Evolutionary conservation across 2,113 vertebrate genomes (phyloP).

Genomic region (Lampris incognitus): DNA sequence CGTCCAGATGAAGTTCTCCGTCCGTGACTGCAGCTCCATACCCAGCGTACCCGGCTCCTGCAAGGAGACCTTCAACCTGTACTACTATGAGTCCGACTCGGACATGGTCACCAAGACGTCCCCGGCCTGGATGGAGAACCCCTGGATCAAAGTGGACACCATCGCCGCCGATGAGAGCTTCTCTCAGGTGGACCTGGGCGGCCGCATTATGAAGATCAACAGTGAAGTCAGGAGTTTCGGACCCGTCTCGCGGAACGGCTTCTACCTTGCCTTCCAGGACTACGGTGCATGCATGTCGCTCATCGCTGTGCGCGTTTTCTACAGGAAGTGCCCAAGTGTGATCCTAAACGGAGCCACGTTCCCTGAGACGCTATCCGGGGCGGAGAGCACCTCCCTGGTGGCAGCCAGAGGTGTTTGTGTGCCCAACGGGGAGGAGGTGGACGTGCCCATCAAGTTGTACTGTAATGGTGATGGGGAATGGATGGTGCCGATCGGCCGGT

Average conservation of each 20-base stretch:
- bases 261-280: slow-evolving; percentile 98
- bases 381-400: slow-evolving; percentile 94
- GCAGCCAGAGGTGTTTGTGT: slow-evolving; percentile 92
- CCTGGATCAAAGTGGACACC: slow-evolving; percentile 97
- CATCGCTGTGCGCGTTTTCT: slow-evolving; percentile 93
- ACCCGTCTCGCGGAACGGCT: slow-evolving; percentile 91
- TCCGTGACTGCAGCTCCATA: slow-evolving; percentile 96
- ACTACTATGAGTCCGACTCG: slow-evolving; percentile 91
- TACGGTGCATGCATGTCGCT: slow-evolving; percentile 97
- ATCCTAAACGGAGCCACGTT: slow-evolving; percentile 93
- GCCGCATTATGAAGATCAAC: slow-evolving; percentile 97
- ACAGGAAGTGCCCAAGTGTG: slow-evolving; percentile 91
- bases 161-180: slow-evolving; percentile 97
- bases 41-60: slow-evolving; percentile 96
- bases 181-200: slow-evolving; percentile 94
- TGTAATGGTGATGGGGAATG: slow-evolving; percentile 96
- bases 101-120: slow-evolving; percentile 88
- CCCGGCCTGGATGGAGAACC: slow-evolving; percentile 97
- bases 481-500: slow-evolving; percentile 96
- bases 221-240: slow-evolving; percentile 95
- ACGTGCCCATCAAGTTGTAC: slow-evolving; percentile 96
- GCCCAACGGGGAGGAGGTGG: slow-evolving; percentile 93
- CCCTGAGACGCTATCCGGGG: slow-evolving; percentile 95
- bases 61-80: slow-evolving; percentile 98
- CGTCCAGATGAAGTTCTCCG: slow-evolving; percentile 97